Base-by-base conservation (phyloP, 2,797 vertebrate species). In the Numenius phaeopus region DNA sequence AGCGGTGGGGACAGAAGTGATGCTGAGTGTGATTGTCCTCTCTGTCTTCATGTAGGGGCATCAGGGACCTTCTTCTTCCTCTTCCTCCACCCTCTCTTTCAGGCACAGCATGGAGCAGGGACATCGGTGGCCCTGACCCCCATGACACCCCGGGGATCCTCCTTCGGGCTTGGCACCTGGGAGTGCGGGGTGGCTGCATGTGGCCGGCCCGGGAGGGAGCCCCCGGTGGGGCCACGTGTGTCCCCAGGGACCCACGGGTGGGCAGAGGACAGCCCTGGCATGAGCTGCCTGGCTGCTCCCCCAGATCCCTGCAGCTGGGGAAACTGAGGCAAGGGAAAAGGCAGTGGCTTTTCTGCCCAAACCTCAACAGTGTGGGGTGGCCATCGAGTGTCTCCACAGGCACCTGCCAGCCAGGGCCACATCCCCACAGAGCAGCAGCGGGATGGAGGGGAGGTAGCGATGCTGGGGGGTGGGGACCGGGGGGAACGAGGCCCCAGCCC, bases 341-440 rank as follows among this genome's bases (percentile, higher is more conserved):
- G 8, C 54, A 13, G 18, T 0, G 4, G 27, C 27, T 44, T 42
- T 46, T 50, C 26, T 39, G 44, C 65, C 29, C 37, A 27, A 17
- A 42, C 26, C 55, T 40, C 40, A 30, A 1, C 26, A 14, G 37
- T 1, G 1, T 7, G 7, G 39, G 24, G 4, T 2, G 55, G 21
- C 4, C 77, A 4, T 15, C 0, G 22, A 27, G 65, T 3, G 0
- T 3, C 69, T 19, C 21, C 59, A 6, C 18, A 4, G 16, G 37
- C 37, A 29, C 44, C 62, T 23, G 47, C 47, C 5, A 2, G 59
- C 29, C 49, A 46, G 39, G n/a, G n/a, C 44, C 61, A 23, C 3
- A 0, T 59, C n/a, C 84, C 17, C 7, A 1, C 32, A 0, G 50
- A 46, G 39, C 57, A 24, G 58, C 75, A 4, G 4, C 0, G 13